A percentile compares a stretch with the other conserved stretches of the same genome.
Evolutionary conservation across 2,888 invertebrate genomes (phyloP).

Genomic region (Troides oblongomaculatus): DNA sequence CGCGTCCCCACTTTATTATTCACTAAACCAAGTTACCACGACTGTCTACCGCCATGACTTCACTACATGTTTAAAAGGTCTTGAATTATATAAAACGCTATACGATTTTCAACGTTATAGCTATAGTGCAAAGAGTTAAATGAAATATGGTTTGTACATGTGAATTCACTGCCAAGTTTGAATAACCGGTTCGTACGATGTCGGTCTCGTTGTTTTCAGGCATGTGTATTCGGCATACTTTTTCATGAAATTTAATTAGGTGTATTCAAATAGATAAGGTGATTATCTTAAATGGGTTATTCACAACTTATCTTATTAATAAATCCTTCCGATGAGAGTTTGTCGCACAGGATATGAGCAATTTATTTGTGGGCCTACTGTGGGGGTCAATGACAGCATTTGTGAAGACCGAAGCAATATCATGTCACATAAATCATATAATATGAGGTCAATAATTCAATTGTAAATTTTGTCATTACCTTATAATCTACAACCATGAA

Average conservation of each 20-base stretch:
- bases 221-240: constrained; percentile 59
- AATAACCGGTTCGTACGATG: constrained; percentile 58
- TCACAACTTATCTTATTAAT: constrained; percentile 44
- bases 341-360: constrained; percentile 60
- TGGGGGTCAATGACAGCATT: constrained; percentile 63
- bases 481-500: background rate
- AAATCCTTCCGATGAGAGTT: constrained; percentile 45
- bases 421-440: background rate
- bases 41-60: constrained; percentile 56
- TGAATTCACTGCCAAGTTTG: constrained; percentile 75
- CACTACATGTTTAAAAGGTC: constrained; percentile 51
- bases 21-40: constrained; percentile 62
- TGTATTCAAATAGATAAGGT: constrained; percentile 17
- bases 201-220: constrained; percentile 55
- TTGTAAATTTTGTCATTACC: background rate
- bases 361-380: constrained; percentile 56
- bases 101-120: constrained; percentile 34
- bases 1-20: constrained; percentile 64
- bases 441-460: background rate
- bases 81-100: constrained; percentile 36
- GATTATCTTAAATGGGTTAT: constrained; percentile 31
- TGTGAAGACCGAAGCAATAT: constrained; percentile 32
- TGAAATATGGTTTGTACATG: constrained; percentile 29
- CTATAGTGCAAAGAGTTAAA: constrained; percentile 38
- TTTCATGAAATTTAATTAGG: constrained; percentile 34